Base-by-base conservation (phyloP, 2,888 invertebrate species). In the Mesorhabditis spiculigera region DNA sequence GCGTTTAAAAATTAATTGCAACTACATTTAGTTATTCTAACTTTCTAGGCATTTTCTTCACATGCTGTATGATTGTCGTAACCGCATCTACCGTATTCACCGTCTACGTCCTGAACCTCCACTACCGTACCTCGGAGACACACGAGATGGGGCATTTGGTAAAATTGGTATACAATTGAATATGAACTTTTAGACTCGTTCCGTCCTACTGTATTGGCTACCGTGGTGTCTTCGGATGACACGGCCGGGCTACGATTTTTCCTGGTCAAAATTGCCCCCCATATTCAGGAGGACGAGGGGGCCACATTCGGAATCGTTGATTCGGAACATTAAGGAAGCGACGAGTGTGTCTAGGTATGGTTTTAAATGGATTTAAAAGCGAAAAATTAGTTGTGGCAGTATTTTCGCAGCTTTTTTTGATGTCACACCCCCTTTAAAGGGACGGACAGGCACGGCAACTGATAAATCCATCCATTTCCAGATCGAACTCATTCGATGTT, bases 61-160 rank as follows among this genome's bases (percentile, higher is more conserved):
- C 84, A 45, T 85, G 82, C 68, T 85, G 84, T 77, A 85, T 86
- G 86, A 79, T 85, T 58, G 81, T 86, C 44, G 85, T 86, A 5
- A 85, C 86, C 4, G 83, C 83, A 5, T 86, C 86, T 4, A 86
- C 86, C 3, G 81, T 84, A 4, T 85, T 86, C 76, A 86, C 85
- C 5, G 86, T 86, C n/a, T 82, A 86, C 70, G 86, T 86, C 5
- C 74, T 86, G 63, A 86, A 86, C 71, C 73, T 86, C 63, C 86
- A 86, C 70, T 83, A 83, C 74, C 79, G 85, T 68, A 84, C 84
- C 28, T 81, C 83, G 5, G 85, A 86, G 65, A 86, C 85, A 4
- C 84, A 86, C 68, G 83, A 84, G 66, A 86, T 86, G 86, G 79
- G 81, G 45, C 69, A 76, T n/a, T 78, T 76, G 72, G 84, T 86